Percentiles rank a stretch among this genome's conserved stretches.
These are phyloP conservation scores for Xenopus tropicalis DNA, from an alignment of 2,113 vertebrate species.

Conservation along the genomic window UCB_Xtro_10.0 CM004447.2:1049001-1049500, in stretches of 20 bases:
- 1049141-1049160: background rate
- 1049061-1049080: slow-evolving; percentile 43
- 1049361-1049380: slow-evolving; percentile 44
- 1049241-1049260: slow-evolving; percentile 43
- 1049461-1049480: slow-evolving; percentile 36
- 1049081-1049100: slow-evolving; percentile 5
- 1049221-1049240: slow-evolving; percentile 56
- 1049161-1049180: background rate
- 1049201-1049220: slow-evolving; percentile 31
- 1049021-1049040: slow-evolving; percentile 52
- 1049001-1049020: slow-evolving; percentile 65
- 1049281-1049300: slow-evolving; percentile 58
- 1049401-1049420: slow-evolving; percentile 26
- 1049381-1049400: slow-evolving; percentile 45
- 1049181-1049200: background rate
- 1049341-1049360: slow-evolving; percentile 48
- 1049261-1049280: slow-evolving; percentile 51
- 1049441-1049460: slow-evolving; percentile 41
- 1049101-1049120: background rate
- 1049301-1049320: slow-evolving; percentile 52
- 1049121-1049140: fast-evolving
- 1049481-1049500: slow-evolving; percentile 41
- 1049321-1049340: slow-evolving; percentile 62
- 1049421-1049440: fast-evolving
- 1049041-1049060: slow-evolving; percentile 39